Evolutionary conservation across 2,797 vertebrate species (phyloP).

Genomic region (Lepilemur septentrionalis): DNA sequence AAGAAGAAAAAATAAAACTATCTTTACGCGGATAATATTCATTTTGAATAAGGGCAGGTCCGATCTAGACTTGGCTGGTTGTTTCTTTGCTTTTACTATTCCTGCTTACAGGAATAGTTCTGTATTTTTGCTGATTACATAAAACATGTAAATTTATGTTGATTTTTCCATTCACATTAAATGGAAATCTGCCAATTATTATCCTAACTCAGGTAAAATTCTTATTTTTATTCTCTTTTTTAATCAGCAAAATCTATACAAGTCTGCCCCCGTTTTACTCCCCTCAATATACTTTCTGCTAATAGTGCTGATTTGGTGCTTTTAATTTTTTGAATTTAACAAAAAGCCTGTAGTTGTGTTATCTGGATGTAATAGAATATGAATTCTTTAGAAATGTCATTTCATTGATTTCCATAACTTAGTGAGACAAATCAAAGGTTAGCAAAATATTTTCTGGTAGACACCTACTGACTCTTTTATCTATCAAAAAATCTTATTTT

Average conservation of each 20-base stretch:
- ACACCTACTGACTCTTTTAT: neutral
- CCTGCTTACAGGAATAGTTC: conserved; percentile 37
- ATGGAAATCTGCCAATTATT: conserved; percentile 68
- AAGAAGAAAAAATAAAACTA: neutral
- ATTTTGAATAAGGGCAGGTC: neutral
- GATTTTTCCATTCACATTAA: conserved; percentile 71
- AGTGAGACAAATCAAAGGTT: conserved; percentile 4
- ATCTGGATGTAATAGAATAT: neutral
- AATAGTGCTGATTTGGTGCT: neutral
- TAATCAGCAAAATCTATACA: conserved; percentile 2
- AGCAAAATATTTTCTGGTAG: neutral
- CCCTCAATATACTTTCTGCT: neutral
- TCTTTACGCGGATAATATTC: neutral
- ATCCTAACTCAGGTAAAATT: conserved; percentile 53
- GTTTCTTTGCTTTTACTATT: conserved; percentile 41
- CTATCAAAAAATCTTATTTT: neutral
- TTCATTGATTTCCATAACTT: neutral
- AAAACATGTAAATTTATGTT: conserved; percentile 80
- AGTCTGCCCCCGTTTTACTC: neutral
- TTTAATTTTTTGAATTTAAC: neutral
- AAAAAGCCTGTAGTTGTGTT: neutral
- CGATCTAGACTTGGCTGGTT: neutral
- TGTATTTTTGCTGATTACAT: conserved; percentile 75
- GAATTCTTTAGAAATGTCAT: conserved; percentile 4
- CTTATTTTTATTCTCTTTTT: conserved; percentile 62